A percentile compares a stretch with the other conserved stretches of the same genome.
Evolutionary conservation across 2,113 vertebrate genomes (phyloP).

Genomic region (Archocentrus centrarchus): DNA sequence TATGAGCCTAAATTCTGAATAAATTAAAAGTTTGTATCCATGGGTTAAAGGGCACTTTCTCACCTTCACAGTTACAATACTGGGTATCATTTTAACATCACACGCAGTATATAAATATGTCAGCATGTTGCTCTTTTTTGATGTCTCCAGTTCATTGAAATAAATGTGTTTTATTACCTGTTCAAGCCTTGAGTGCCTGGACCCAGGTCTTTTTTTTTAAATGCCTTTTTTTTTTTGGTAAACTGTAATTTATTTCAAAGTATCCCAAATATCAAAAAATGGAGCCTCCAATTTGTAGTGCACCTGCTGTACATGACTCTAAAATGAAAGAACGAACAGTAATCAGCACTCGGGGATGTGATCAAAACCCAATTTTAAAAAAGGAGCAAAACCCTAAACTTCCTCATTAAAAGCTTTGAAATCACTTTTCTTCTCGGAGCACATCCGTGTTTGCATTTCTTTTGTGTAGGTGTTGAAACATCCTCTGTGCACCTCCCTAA

Average conservation of each 20-base stretch:
- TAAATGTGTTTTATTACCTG: neutral
- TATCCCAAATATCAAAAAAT: neutral
- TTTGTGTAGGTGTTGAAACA: slow-evolving; percentile 83
- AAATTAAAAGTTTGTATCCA: neutral
- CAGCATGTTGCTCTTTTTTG: neutral
- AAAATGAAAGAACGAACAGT: slow-evolving; percentile 41
- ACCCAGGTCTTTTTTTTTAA: neutral
- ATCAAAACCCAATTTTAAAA: slow-evolving; percentile 62
- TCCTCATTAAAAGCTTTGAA: slow-evolving; percentile 76
- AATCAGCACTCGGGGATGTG: slow-evolving; percentile 23
- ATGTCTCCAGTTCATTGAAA: neutral
- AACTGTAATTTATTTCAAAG: slow-evolving; percentile 7
- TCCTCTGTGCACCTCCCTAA: slow-evolving; percentile 81
- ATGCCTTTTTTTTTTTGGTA: neutral
- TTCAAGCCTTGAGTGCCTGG: neutral
- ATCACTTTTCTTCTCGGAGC: slow-evolving; percentile 70
- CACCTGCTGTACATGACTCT: slow-evolving; percentile 6
- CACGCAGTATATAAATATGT: neutral
- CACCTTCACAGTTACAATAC: neutral
- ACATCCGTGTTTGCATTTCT: slow-evolving; percentile 70
- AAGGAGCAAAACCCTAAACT: slow-evolving; percentile 61
- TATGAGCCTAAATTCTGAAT: neutral
- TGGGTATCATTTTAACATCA: neutral
- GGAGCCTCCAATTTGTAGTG: slow-evolving; percentile 1
- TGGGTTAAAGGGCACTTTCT: neutral